Evolutionary conservation across 2,888 invertebrate genomes (phyloP), one percentile per base, ranked within the genome.

Genomic region (Lissocephala sabroskyi): DNA sequence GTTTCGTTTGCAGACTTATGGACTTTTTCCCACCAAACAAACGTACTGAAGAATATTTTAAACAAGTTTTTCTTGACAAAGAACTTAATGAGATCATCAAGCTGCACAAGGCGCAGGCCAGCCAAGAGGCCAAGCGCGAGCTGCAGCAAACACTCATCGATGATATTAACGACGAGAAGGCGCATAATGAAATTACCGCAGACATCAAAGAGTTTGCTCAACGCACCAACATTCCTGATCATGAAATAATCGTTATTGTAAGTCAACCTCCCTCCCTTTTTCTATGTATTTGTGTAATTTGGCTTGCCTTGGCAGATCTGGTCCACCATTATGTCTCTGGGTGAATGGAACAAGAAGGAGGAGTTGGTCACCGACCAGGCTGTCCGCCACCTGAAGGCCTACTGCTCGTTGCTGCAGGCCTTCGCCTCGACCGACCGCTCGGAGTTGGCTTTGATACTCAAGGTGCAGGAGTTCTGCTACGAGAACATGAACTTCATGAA

Each of bases 401-500:
- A 94, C 86, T 92, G 95, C 62, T 90, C 92, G 52, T 87, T 98
- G 68, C 89, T 98, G 81, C 92, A 91, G 60, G 93, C 95, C 23
- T 96, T 97, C 79, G 92, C 95, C 68, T 91, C 91, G 81, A 91
- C 91, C 59, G 92, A 92, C 59, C 92, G 92, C 79, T 92, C 96
- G 39, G 96, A 98, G 86, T 88, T 96, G 77, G 92, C 92, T 52
- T 89, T 98, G 65, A 89, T 98, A 80, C 88, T 94, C 65, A 95
- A 96, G 86, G 94, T 97, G 74, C 98, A 98, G 86, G 97, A 98
- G 84, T 98, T 94, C 86, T 98, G 97, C 86, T 98, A 98, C 85
- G 97, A 97, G 84, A 97, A 98, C 88, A 97, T 97, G 97, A 95
- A 94, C 85, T 98, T 98, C 86, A 96, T 98, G 95, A 95, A 96